Base-by-base conservation (phyloP, 2,888 invertebrate species). In the Drosophila barbarae region DNA sequence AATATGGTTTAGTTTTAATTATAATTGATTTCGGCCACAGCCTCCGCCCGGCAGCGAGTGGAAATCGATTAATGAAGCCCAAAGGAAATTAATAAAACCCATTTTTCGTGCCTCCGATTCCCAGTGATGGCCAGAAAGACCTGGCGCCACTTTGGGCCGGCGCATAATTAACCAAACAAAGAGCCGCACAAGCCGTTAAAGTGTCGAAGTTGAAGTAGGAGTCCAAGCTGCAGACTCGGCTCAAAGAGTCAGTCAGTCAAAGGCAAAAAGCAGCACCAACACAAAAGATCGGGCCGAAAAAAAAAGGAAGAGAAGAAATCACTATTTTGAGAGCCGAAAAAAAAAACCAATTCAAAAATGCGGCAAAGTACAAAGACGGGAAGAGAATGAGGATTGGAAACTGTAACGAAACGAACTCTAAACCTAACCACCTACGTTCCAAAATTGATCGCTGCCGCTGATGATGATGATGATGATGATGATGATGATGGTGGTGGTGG, bases 161-260 rank as follows among this genome's bases (percentile, higher is more conserved):
- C 66, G 71, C 84, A 83, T 78, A 83, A 84, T 78, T 78, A 78
- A 72, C 80, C 77, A 77, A 78, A 78, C 81, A 78, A 84, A 84
- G 73, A 78, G 69, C 69, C 79, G 60, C 64, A 64, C 68, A 70
- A 68, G 83, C 79, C 67, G 83, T 73, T 78, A 78, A 80, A 84
- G 81, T 84, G 77, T 81, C 79, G 73, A 84, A 65, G 69, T 61
- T 70, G 65, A 65, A 60, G 70, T 42, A 32, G 61, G 50, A 70
- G 64, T 52, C 21, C 34, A 13, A 35, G 54, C 15, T 35, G 7
- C 21, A 23, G 47, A 23, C 58, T 59, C 55, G 56, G 55, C 60
- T 42, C 55, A 59, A 60, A 66, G 66, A 57, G 57, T 66, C 68
- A 75, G 52, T 58, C 73, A 70, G 36, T 51, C 44, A 63, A 30